Conservation (phyloP, 2,888 invertebrate genomes). For the Orthonevra nobilis region DNA sequence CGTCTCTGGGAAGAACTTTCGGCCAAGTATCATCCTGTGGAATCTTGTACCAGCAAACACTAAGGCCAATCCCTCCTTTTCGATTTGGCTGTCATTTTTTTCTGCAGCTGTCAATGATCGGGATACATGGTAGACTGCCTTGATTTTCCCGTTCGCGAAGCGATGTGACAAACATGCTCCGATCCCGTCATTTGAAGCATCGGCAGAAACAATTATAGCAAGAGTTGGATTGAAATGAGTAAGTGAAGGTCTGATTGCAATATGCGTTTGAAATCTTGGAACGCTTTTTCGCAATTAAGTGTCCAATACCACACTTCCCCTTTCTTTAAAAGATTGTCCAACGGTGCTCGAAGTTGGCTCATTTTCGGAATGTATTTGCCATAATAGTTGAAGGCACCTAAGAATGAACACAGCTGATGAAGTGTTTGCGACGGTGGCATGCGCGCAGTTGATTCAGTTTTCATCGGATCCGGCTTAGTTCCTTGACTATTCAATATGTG, state of each 20-base stretch:
- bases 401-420: slow-evolving; percentile 22
- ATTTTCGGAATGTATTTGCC: slow-evolving; percentile 28
- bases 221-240: slow-evolving; percentile 28
- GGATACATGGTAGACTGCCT: slow-evolving; percentile 8
- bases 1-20: slow-evolving; percentile 33
- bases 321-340: slow-evolving; percentile 7
- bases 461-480: slow-evolving; percentile 4
- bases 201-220: slow-evolving; percentile 18
- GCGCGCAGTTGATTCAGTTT: slow-evolving; percentile 3
- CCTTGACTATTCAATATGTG: neutral
- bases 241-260: slow-evolving; percentile 15
- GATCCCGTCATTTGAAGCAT: slow-evolving; percentile 9
- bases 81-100: slow-evolving; percentile 73
- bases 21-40: slow-evolving; percentile 29
- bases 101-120: slow-evolving; percentile 72
- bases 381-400: slow-evolving; percentile 32
- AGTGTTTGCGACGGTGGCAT: slow-evolving; percentile 7
- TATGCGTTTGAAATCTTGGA: slow-evolving; percentile 7
- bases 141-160: slow-evolving; percentile 69
- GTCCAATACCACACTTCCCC: slow-evolving; percentile 1
- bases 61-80: slow-evolving; percentile 17
- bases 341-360: slow-evolving; percentile 18
- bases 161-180: slow-evolving; percentile 11
- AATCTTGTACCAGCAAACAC: slow-evolving; percentile 26
- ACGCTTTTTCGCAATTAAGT: neutral